Evolutionary conservation across 2,113 vertebrate species (phyloP).

Genomic region (Labrus mixtus): DNA sequence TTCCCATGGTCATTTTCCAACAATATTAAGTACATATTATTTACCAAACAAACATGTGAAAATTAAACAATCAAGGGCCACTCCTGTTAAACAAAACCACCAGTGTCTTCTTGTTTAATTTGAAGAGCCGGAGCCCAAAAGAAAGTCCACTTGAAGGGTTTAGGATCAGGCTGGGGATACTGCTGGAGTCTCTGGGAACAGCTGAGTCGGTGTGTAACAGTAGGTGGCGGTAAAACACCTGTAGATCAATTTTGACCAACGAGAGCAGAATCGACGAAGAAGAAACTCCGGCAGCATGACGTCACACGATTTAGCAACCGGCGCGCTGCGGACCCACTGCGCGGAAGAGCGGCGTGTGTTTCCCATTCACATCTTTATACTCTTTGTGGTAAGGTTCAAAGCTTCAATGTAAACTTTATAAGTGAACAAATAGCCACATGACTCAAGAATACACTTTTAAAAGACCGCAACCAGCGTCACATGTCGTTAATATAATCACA

Average conservation of each 20-base stretch:
- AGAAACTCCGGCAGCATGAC: conserved; percentile 26
- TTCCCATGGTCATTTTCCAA: no score
- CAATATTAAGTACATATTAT: no score
- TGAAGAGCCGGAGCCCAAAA: no score
- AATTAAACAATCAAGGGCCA: no score
- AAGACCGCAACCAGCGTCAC: fast-evolving
- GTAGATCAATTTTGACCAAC: not conserved
- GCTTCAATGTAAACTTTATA: fast-evolving
- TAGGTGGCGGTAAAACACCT: conserved; percentile 20
- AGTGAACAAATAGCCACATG: fast-evolving
- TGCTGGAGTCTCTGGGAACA: no score
- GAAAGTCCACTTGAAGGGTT: no score
- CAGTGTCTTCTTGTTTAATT: no score
- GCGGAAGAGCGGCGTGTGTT: conserved; percentile 36
- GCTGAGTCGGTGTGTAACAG: not conserved
- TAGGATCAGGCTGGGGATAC: no score
- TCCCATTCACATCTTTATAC: not conserved
- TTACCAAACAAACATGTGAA: no score
- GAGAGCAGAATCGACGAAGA: not conserved
- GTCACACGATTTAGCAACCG: conserved; percentile 53
- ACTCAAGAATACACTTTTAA: fast-evolving
- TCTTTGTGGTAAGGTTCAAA: conserved; percentile 13
- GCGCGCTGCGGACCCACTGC: conserved; percentile 57
- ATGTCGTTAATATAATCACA: not conserved
- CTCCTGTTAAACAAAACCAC: no score